Conservation (phyloP, 2,113 vertebrate species). For the Triplophysa dalaica region DNA sequence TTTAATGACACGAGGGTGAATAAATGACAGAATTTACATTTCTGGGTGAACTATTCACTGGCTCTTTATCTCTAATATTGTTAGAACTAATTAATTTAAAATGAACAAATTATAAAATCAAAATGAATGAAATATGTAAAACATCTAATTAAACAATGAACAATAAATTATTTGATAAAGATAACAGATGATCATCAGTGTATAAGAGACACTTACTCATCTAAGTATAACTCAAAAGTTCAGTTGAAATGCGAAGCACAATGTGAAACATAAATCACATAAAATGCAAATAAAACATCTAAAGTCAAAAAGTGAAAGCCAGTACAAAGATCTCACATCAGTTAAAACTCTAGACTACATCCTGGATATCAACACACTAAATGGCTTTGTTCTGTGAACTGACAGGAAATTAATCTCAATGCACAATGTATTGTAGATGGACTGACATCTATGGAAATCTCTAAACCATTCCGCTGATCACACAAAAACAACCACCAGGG, state of each 20-base stretch:
- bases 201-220: constrained; percentile 83
- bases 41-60: too few species aligned
- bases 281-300: constrained; percentile 29
- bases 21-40: too few species aligned
- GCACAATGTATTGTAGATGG: not conserved
- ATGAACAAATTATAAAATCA: not conserved
- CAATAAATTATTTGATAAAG: not conserved
- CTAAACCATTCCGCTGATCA: constrained; percentile 1
- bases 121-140: not conserved
- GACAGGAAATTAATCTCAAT: constrained; percentile 5
- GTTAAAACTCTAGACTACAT: constrained; percentile 4
- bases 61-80: too few species aligned
- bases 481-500: constrained; percentile 49
- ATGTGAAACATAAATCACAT: constrained; percentile 26
- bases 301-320: constrained; percentile 30
- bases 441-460: constrained; percentile 1
- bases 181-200: constrained; percentile 27
- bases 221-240: constrained; percentile 79
- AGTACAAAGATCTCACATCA: constrained; percentile 7
- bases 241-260: constrained; percentile 69
- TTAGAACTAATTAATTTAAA: not conserved
- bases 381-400: constrained; percentile 21
- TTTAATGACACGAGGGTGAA: too few species aligned
- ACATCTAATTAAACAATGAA: not conserved
- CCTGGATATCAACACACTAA: constrained; percentile 8